phyloP scores from a whole-genome alignment of 2,888 invertebrate genomes.

The Octonoba sinensis region DNA sequence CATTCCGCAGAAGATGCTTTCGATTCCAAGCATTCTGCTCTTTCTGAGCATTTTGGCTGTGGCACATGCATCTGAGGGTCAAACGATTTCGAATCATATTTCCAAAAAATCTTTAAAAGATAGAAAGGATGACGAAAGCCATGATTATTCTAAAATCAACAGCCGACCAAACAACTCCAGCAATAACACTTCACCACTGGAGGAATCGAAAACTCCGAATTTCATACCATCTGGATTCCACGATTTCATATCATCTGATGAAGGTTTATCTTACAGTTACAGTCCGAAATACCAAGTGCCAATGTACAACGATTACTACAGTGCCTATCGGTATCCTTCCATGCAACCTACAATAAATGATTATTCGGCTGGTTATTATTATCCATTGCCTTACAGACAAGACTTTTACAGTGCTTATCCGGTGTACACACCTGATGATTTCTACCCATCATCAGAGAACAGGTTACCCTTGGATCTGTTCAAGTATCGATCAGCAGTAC shows the following conservation, averaged over 20 bases:
- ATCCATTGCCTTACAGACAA: neutral
- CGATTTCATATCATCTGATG: conserved; percentile 41
- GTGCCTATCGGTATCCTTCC: no score
- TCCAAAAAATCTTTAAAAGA: neutral
- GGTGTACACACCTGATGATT: neutral
- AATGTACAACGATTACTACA: neutral
- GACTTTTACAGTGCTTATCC: conserved; percentile 1
- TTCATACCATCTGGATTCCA: conserved; percentile 28
- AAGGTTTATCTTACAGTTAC: conserved; percentile 18
- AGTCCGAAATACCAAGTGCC: neutral
- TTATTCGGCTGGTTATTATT: neutral
- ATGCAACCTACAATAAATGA: neutral
- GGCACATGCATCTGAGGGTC: no score
- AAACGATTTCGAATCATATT: neutral
- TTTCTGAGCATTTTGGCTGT: no score
- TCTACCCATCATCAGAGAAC: neutral
- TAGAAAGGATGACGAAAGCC: neutral
- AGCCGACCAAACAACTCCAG: neutral
- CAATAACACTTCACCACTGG: neutral
- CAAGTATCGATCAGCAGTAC: neutral
- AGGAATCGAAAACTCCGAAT: conserved; percentile 8
- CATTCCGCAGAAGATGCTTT: no score
- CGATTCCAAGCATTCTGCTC: no score
- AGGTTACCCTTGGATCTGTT: neutral
- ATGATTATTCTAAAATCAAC: neutral